phyloP scores from a whole-genome alignment of 2,888 invertebrate species.

The Nymphalis urticae region DNA sequence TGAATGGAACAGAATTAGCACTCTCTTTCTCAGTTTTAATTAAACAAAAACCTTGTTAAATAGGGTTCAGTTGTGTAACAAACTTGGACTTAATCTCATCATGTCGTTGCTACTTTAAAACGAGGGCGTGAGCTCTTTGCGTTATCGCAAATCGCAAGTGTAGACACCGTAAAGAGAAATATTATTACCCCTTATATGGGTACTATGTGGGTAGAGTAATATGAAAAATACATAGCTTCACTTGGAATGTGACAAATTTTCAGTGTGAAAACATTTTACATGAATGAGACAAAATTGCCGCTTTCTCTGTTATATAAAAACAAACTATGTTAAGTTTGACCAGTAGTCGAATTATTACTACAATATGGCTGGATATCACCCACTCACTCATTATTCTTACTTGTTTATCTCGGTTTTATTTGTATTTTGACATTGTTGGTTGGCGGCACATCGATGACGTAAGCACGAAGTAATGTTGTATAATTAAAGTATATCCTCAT shows the following conservation, averaged over 20 bases:
- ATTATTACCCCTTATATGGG: not conserved
- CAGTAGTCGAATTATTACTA: too few species aligned
- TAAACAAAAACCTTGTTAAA: conserved; percentile 2
- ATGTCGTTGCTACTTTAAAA: not conserved
- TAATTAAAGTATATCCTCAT: too few species aligned
- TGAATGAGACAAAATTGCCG: not conserved
- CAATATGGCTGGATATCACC: too few species aligned
- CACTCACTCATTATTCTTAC: too few species aligned
- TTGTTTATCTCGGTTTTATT: too few species aligned
- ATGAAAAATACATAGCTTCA: conserved; percentile 3
- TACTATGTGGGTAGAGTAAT: not conserved
- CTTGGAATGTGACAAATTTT: not conserved
- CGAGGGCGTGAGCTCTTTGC: not conserved
- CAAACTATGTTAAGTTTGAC: too few species aligned
- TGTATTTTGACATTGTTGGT: too few species aligned
- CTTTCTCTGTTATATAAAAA: too few species aligned
- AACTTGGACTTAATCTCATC: conserved; percentile 1
- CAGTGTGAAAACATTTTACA: not conserved
- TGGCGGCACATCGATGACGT: too few species aligned
- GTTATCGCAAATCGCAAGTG: not conserved
- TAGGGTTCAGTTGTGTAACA: not conserved
- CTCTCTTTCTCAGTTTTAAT: not conserved
- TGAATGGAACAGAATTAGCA: conserved; percentile 3
- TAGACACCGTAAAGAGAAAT: not conserved
- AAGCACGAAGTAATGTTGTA: too few species aligned